These are phyloP conservation scores for Helobdella robusta DNA, from an alignment of 2,888 invertebrate species.

Conservation along the genomic window DNA sequence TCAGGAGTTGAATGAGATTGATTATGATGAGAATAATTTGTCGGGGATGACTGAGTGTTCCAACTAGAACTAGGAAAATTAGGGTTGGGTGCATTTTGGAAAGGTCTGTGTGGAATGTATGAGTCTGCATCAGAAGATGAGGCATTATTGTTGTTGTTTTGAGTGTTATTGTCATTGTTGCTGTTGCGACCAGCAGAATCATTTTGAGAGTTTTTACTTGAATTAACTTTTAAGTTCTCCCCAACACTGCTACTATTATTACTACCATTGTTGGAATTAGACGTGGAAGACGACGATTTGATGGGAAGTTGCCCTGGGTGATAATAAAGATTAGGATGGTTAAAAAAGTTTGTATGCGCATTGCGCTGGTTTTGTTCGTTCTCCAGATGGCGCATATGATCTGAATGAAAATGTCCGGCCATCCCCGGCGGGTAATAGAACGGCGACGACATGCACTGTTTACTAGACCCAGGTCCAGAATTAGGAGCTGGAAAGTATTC, in stretches of 20 bases:
- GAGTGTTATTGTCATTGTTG: neutral
- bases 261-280: too few relatives aligned
- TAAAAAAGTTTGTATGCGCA: constrained; percentile 15
- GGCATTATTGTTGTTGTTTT: too few relatives aligned
- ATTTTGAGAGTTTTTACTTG: too few relatives aligned
- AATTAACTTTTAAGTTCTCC: constrained; percentile 1
- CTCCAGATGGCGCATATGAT: too few relatives aligned
- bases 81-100: constrained; percentile 14
- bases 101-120: constrained; percentile 21
- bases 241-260: too few relatives aligned
- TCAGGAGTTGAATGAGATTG: too few relatives aligned
- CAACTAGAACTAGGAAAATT: neutral
- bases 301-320: neutral
- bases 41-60: too few relatives aligned
- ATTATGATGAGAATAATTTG: too few relatives aligned
- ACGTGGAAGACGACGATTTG: constrained; percentile 1
- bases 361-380: too few relatives aligned
- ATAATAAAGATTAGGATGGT: constrained; percentile 8
- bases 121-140: too few relatives aligned
- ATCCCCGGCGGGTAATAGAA: constrained; percentile 18
- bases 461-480: neutral
- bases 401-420: neutral
- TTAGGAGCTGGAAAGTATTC: constrained; percentile 7
- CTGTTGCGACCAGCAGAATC: too few relatives aligned
- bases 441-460: neutral